Conservation (phyloP, 2,113 vertebrate genomes). For the Pogonocichla stellata region DNA sequence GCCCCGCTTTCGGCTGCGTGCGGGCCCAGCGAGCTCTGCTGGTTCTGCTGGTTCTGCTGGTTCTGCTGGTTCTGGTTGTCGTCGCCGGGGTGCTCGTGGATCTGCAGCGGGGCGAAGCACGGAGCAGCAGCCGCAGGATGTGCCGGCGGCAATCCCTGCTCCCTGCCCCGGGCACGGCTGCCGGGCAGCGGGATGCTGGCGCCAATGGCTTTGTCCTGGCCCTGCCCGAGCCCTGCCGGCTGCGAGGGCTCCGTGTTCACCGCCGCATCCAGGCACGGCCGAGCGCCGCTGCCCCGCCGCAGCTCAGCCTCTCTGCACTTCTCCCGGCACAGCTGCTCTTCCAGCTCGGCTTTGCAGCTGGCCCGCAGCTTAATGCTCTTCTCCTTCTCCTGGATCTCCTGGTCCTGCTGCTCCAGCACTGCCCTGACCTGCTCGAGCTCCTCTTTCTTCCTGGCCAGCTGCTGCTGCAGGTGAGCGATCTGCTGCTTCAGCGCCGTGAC, state of each 20-base stretch:
- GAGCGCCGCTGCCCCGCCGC: background rate
- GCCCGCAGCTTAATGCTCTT: conserved; percentile 81
- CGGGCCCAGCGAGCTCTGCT: background rate
- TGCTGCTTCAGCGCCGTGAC: conserved; percentile 76
- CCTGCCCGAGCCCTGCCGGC: background rate
- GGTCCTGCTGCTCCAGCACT: conserved; percentile 79
- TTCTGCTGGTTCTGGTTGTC: background rate
- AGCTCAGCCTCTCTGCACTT: background rate
- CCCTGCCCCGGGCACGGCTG: rapidly evolving
- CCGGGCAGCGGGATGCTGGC: conserved; percentile 53
- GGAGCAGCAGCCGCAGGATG: background rate
- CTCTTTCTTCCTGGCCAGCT: conserved; percentile 78
- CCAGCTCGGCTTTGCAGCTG: conserved; percentile 68
- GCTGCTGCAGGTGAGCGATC: conserved; percentile 78
- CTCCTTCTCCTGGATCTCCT: conserved; percentile 82
- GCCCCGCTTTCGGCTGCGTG: background rate
- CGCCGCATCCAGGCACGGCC: conserved; percentile 29
- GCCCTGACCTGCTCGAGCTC: conserved; percentile 79
- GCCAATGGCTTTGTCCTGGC: conserved; percentile 71
- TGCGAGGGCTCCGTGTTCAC: conserved; percentile 72
- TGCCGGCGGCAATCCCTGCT: background rate
- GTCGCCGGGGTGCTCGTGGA: conserved; percentile 7
- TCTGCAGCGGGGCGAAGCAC: conserved; percentile 46
- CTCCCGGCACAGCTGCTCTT: conserved; percentile 40
- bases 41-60: background rate